Evolutionary conservation across 2,797 vertebrate species (phyloP), one percentile per base, ranked within the genome.

Genomic region (Sebastes steindachneri): DNA sequence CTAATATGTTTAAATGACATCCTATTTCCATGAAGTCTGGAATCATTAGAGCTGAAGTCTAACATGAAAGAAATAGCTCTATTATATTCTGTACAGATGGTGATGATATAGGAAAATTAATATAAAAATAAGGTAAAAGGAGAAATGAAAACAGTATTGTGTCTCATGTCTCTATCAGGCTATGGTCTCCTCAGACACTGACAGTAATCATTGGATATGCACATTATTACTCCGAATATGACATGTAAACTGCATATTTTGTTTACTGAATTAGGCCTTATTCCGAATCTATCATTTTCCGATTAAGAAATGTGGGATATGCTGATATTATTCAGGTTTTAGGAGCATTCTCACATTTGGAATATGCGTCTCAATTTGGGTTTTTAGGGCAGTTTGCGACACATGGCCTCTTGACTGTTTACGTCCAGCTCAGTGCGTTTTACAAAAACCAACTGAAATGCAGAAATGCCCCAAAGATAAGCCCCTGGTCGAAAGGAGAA

Each of bases 1-100:
- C 68, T 81, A 82, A 89, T 81, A 71, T 68, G 82, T 80, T 83
- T 75, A 86, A 85, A 88, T 75, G 51, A 80, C 70, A 80, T 85
- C 67, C 75, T 74, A 79, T 89, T 85, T 86, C 53, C 65, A 33
- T 41, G 14, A 81, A 48, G 68, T 53, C 68, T 55, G 71, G 51
- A 75, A 65, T 81, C 58, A 86, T 86, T 83, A 86, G 51, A 11
- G 48, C 54, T 48, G 3, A 83, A 62, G 57, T 55, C 59, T 64
- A 51, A 78, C 41, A 66, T 21, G 28, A 60, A 48, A 67, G 31
- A 79, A 73, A 85, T 25, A 45, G 26, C 26, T 85, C 29, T n/a
- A 80, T 82, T 66, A 75, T 67, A 15, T 8, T 65, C 58, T 69
- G 10, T 26, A 7, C 33, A 71, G 59, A 65, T 9, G 7, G 23